Evolutionary conservation across 2,113 vertebrate species (phyloP), one percentile per base, ranked within the genome.

Genomic region (Sander vitreus): DNA sequence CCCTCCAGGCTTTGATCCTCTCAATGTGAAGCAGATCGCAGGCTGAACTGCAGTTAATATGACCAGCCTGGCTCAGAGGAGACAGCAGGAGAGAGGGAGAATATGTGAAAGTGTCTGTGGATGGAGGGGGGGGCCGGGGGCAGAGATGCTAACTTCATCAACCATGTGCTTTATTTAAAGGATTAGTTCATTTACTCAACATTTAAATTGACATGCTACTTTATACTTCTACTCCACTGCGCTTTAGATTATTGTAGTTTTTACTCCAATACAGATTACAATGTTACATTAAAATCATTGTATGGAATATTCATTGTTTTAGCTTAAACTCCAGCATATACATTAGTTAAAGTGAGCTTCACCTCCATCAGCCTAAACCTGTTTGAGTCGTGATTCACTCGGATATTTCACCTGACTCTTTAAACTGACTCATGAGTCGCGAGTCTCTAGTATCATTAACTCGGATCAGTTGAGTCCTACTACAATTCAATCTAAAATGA

Each of bases 11-110:
- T 93, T 94, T 94, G 93, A 94, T 95, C 91, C 88, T 69, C 64
- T 87, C 89, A 85, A 92, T 89, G 87, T 67, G 88, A 89, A 94
- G 93, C 91, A 94, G 93, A 91, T 94, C 84, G 83, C 58, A 70
- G 48, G 67, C 85, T 77, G 71, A 81, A 72, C 58, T 18, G 58
- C 83, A 68, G 80, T 85, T 90, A 89, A 91, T 83, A 60, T 39
- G 85, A 80, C 73, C 85, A 76, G 78, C 39, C 72, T 87, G 90
- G 43, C 78, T 69, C 72, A 25, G 47, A 64, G 53, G 47, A 72
- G 70, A 74, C 23, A 73, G 59, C 62, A 48, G 79, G 39, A 76
- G 84, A 70, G 73, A n/a, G 58, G 55, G 72, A 59, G 47, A 55
- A 43, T 13, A 62, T 51, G 59, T 57, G 62, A 39, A 58, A 47